Evolutionary conservation across 35 echinoderm and acorn worm species (phyloP).

Genomic region (Eucidaris tribuloides): DNA sequence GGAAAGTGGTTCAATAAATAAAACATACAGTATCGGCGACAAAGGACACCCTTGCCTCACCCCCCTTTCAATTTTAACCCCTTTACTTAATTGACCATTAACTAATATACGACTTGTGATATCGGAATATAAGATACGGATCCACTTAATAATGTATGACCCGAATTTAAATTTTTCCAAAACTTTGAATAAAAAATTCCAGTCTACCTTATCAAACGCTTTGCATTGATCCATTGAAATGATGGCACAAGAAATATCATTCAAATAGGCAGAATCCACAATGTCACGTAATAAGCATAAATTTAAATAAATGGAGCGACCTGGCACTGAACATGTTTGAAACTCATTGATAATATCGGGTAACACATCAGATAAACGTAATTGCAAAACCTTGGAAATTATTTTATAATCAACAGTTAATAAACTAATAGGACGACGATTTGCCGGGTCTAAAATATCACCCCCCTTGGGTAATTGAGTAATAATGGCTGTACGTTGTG

Average conservation of each 20-base stretch:
- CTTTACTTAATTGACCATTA: conserved; percentile 26
- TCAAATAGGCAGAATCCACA: background rate
- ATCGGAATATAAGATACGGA: conserved; percentile 37
- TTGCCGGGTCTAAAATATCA: background rate
- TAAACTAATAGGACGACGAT: conserved; percentile 32
- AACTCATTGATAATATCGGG: conserved; percentile 14
- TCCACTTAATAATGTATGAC: conserved; percentile 27
- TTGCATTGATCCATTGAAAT: conserved; percentile 55
- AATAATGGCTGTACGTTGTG: conserved; percentile 21
- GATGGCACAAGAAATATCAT: background rate
- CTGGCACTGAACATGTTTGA: conserved; percentile 53
- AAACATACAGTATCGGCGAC: conserved; percentile 37
- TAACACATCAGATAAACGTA: conserved; percentile 31
- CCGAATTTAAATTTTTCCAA: conserved; percentile 15
- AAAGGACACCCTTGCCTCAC: conserved; percentile 46
- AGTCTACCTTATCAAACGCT: conserved; percentile 55
- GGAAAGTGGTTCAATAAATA: conserved; percentile 38
- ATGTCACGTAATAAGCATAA: conserved; percentile 38
- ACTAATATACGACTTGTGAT: conserved; percentile 24
- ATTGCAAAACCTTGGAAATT: conserved; percentile 39
- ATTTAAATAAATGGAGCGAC: conserved; percentile 43
- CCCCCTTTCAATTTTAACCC: background rate
- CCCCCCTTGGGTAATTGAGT: conserved; percentile 17
- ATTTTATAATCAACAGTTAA: conserved; percentile 55
- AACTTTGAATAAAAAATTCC: conserved; percentile 24